Conservation (phyloP, 1,140 invertebrate species). For the Ceratina calcarata region DNA sequence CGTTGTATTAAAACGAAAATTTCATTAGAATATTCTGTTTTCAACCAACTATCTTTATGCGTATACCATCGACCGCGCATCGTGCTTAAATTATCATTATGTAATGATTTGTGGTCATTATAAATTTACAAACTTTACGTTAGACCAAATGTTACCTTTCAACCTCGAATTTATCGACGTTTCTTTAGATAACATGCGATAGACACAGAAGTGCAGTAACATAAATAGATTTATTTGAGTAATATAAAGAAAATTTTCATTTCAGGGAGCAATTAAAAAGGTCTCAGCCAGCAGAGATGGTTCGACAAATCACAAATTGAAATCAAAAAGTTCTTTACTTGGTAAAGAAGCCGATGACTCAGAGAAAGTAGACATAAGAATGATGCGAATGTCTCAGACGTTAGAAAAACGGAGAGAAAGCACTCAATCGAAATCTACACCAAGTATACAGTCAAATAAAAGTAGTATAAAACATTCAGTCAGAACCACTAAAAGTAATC, state of each 20-base stretch:
- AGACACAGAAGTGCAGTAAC: conserved; percentile 8
- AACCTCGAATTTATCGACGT: conserved; percentile 61
- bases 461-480: conserved; percentile 14
- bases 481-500: conserved; percentile 26
- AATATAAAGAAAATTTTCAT: conserved; percentile 4
- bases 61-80: too few species aligned
- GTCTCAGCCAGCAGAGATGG: conserved; percentile 39
- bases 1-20: neutral
- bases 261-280: conserved; percentile 66
- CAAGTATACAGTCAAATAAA: conserved; percentile 32
- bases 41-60: neutral
- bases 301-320: conserved; percentile 36
- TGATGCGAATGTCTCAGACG: conserved; percentile 4
- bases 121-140: conserved; percentile 17
- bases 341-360: conserved; percentile 14
- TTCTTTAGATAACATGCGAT: conserved; percentile 9
- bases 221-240: neutral
- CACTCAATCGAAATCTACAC: conserved; percentile 26
- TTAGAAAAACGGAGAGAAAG: conserved; percentile 19
- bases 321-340: conserved; percentile 37
- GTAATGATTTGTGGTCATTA: neutral
- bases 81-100: neutral
- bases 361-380: conserved; percentile 35
- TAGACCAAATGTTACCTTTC: neutral
- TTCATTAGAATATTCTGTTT: neutral